Base-by-base conservation (phyloP, 2,888 invertebrate species). In the Palloptera scutellata region DNA sequence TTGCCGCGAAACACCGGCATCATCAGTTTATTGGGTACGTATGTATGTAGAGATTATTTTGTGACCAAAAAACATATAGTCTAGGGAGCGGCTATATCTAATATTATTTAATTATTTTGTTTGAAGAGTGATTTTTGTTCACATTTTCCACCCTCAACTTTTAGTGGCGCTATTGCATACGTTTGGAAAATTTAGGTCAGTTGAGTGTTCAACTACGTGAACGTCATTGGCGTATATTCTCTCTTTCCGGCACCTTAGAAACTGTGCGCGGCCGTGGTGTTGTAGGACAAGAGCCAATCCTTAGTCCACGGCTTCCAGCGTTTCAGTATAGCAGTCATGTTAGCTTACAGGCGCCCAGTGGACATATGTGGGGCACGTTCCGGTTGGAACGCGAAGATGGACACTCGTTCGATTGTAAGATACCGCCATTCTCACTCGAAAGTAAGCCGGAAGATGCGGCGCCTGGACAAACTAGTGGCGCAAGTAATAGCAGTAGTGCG, bases 261-360 rank as follows among this genome's bases (percentile, higher is more conserved):
- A 97, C 97, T 0, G 95, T 95, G 1, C 88, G 97, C 74, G 98
- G 97, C 0, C 88, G 97, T 78, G 98, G 85, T 1, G 97, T 98
- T 61, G 97, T 98, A n/a, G 98, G 98, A 0, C 96, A 98, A 88
- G 98, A 98, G 86, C 98, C 98, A 53, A 90, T 96, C 71, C 87
- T 98, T 68, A 95, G 96, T 55, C 90, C 92, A 70, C 88, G 90
- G 70, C 87, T 94, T 76, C 97, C 98, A 68, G 97, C 97, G 77
- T 98, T 98, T 87, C 98, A 98, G 86, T 98, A 98, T 86, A 96
- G 95, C 84, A 97, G 96, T 84, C 97, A 98, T 85, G 97, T 98
- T 64, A 96, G 96, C 77, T 87, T 98, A 74, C 97, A 98, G 87
- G 96, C 97, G 66, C 96, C 97, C 52, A 96, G 96, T 82, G 98